Base-by-base conservation (phyloP, 2,113 vertebrate genomes). In the Maccullochella peelii region DNA sequence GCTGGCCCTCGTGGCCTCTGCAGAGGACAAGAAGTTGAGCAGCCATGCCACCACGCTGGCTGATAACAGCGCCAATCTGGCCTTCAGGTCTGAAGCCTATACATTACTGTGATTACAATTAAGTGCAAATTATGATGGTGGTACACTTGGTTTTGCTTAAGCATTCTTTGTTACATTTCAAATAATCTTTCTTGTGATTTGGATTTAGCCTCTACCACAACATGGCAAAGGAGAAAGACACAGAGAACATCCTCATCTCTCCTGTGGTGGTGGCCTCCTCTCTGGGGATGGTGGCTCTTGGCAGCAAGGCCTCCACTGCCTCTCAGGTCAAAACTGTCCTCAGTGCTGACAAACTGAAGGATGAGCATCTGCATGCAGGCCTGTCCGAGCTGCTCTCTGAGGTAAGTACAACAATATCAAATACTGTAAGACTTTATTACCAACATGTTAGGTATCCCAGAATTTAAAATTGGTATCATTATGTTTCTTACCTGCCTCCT, bases 181-280 rank as follows among this genome's bases (percentile, higher is more conserved):
- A 74, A 74, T 21, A 20, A 80, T 14, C 58, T 6, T 49, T 42
- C 1, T 52, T 40, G 5, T 25, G 6, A 8, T 72, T 77, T 58
- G 14, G 2, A 21, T 81, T 38, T 59, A 94, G 96, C 93, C 97
- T 99, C 42, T 99, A 99, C 94, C 97, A 97, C 0, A 96, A 94
- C 79, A 95, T 99, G 95, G 98, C 97, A 0, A 98, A 98, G 72
- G 97, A 97, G 88, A 97, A 98, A 92, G 91, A 88, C 21, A 91
- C 94, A 20, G 98, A 98, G 79, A 99, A 99, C 94, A 99, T 99
- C 94, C 89, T 99, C 75, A 91, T 99, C 87, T 99, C 98, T 0
- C 98, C 98, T 0, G 94, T 99, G 89, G 97, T 99, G 0, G 97
- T 99, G 87, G 98, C 98, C 33, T 99, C 98, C 0, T 98, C 97